Evolutionary conservation across 1,140 invertebrate species (phyloP).

Genomic region (Marisa cornuarietis): DNA sequence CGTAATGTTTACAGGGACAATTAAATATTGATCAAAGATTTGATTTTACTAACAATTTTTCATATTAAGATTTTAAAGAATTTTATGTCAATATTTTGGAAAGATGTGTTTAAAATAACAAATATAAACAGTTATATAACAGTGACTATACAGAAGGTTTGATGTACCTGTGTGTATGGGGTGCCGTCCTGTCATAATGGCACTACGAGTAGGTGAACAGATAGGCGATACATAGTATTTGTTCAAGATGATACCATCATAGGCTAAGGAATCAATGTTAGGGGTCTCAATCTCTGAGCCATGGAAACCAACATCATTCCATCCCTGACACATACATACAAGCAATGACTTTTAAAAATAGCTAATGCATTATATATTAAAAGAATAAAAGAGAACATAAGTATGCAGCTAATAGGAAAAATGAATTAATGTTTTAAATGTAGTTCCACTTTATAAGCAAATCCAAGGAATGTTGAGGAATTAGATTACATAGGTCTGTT

Average conservation of each 20-base stretch:
- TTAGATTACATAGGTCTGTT: too few relatives aligned
- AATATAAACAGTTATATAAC: not conserved
- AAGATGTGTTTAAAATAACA: not conserved
- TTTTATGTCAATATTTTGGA: not conserved
- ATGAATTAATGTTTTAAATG: too few relatives aligned
- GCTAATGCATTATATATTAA: too few relatives aligned
- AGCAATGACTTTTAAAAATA: too few relatives aligned
- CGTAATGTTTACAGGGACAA: too few relatives aligned
- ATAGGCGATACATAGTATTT: constrained; percentile 65
- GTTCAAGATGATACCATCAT: constrained; percentile 58
- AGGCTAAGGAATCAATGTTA: constrained; percentile 58
- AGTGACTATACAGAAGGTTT: not conserved
- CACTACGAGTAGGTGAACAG: constrained; percentile 61
- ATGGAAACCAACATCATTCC: constrained; percentile 91
- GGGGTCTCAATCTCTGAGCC: constrained; percentile 73
- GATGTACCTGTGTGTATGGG: constrained; percentile 56
- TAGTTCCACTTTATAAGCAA: too few relatives aligned
- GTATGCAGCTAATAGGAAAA: too few relatives aligned
- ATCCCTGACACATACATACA: constrained; percentile 72
- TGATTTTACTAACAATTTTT: too few relatives aligned
- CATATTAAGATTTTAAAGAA: too few relatives aligned
- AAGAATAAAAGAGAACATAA: too few relatives aligned
- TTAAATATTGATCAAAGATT: too few relatives aligned
- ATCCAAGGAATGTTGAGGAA: too few relatives aligned
- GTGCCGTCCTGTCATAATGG: constrained; percentile 57